Percentiles rank a stretch among this genome's conserved stretches.
Evolutionary conservation across 2,797 vertebrate genomes (phyloP).

Genomic region (Myotis vivesi): DNA sequence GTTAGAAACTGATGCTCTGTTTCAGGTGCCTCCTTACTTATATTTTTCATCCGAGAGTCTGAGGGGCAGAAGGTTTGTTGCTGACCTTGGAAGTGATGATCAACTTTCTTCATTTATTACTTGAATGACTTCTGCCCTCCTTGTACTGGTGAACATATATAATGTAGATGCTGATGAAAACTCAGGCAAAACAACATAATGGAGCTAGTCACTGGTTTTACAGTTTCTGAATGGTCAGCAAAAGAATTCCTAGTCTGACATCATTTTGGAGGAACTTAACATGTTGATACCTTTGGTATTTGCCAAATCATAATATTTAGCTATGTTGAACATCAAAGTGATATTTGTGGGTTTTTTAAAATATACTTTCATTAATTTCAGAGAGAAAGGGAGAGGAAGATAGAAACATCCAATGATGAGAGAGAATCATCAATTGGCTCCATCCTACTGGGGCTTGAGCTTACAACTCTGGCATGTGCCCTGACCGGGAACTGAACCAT

Average conservation of each 20-base stretch:
- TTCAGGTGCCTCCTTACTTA: neutral
- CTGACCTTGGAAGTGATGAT: neutral
- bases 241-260: neutral
- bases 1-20: neutral
- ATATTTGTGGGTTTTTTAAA: neutral
- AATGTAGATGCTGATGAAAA: neutral
- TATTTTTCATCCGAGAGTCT: neutral
- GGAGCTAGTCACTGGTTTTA: neutral
- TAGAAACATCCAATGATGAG: too few relatives aligned
- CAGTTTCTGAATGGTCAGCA: neutral
- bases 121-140: neutral
- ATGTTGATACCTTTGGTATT: neutral
- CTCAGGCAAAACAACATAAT: neutral
- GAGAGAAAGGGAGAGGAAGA: too few relatives aligned
- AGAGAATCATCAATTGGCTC: too few relatives aligned
- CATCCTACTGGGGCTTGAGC: too few relatives aligned
- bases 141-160: neutral
- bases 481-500: too few relatives aligned
- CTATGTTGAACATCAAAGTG: slow-evolving; percentile 11
- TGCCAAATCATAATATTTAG: neutral
- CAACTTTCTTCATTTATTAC: slow-evolving; percentile 9
- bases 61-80: neutral
- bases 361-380: too few relatives aligned
- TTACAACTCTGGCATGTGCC: too few relatives aligned
- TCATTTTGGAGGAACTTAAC: neutral